Base-by-base conservation (phyloP, 2,113 vertebrate species). In the Perca flavescens region DNA sequence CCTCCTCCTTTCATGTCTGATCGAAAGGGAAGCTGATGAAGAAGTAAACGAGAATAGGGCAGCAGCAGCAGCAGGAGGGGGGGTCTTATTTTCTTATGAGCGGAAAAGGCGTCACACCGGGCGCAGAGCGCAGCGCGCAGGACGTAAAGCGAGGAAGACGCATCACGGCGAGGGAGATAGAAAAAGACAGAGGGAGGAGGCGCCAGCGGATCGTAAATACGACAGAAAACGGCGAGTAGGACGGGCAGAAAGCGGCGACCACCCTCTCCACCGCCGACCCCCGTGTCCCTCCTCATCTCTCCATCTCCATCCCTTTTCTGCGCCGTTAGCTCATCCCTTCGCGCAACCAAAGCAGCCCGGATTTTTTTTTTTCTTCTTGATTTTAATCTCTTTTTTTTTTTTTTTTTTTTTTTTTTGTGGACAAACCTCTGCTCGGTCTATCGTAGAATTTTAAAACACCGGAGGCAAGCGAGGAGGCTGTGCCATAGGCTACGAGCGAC, bases 21-120 rank as follows among this genome's bases (percentile, higher is more conserved):
- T 62, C 72, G 25, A 72, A 61, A 61, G 82, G 16, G 69, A 49
- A 89, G 84, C 74, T 86, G 84, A 87, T 77, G 83, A 86, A 73
- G 76, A 65, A 84, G 74, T 86, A 77, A 81, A 56, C 34, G 54
- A 50, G 60, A 61, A 53, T 56, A 52, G 57, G 12, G 13, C 3
- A 11, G 2, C 40, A 43, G 2, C 40, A 43, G 40, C 40, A 6
- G 40, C 9, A 8, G 34, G 67, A 11, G 49, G 88, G 65, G 77
- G 46, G 17, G 5, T 58, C 64, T 74, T 52, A 25, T 74, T 62
- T 84, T 88, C 52, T 14, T 14, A 15, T 49, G 65, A 87, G 80
- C 89, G 89, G 88, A 91, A 90, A 92, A 89, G 31, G 92, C 92
- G 89, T 94, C 91, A 80, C 85, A 43, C 85, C 72, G 80, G 56